Conservation (phyloP, 2,888 invertebrate genomes). For the Phragmatobia fuliginosa region DNA sequence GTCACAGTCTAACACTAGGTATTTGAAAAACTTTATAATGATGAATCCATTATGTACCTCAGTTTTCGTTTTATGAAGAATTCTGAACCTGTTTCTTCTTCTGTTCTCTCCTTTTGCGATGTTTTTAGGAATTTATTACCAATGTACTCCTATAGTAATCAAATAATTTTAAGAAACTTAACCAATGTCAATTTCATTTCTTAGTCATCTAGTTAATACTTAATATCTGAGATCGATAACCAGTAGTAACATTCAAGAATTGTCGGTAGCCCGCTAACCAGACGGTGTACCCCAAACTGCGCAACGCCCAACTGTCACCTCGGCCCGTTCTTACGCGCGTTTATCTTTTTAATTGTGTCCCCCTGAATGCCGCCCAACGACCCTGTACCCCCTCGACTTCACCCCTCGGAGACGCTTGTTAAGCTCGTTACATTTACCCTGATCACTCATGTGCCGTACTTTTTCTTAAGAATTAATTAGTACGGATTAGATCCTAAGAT, state of each 20-base stretch:
- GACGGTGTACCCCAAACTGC: conserved; percentile 72
- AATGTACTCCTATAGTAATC: conserved; percentile 27
- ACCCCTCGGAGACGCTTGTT: conserved; percentile 59
- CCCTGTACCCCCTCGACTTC: conserved; percentile 30
- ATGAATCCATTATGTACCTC: too few relatives aligned
- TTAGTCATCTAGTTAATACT: neutral
- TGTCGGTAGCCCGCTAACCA: conserved; percentile 83
- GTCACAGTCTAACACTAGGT: too few relatives aligned
- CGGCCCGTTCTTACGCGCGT: conserved; percentile 79
- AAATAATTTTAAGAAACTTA: neutral
- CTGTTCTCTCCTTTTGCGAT: too few relatives aligned
- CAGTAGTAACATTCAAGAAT: conserved; percentile 60
- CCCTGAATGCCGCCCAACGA: conserved; percentile 43
- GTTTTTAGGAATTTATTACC: too few relatives aligned
- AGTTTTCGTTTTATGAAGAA: too few relatives aligned
- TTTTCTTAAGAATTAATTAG: conserved; percentile 29
- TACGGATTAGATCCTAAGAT: conserved; percentile 8
- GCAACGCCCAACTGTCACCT: conserved; percentile 73
- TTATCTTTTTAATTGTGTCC: conserved; percentile 85
- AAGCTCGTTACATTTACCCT: conserved; percentile 72
- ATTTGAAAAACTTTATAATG: too few relatives aligned
- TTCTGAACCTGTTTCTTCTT: too few relatives aligned
- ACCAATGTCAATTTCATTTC: neutral
- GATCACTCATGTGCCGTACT: conserved; percentile 43
- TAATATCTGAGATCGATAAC: conserved; percentile 3